Evolutionary conservation across 2,113 vertebrate species (phyloP).

Genomic region (Syngnathus scovelli): DNA sequence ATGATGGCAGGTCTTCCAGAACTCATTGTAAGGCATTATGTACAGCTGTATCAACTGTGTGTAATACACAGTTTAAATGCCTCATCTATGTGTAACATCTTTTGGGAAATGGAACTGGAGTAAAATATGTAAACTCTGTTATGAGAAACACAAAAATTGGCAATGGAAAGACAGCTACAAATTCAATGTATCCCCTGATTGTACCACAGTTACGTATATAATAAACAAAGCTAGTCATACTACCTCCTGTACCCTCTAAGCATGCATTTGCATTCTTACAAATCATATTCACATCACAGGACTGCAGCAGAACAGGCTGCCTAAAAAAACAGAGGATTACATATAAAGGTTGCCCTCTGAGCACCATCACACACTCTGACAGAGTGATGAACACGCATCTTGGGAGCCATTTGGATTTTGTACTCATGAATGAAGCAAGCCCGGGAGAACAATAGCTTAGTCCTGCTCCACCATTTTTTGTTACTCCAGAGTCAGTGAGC

Average conservation of each 20-base stretch:
- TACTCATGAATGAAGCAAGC: conserved; percentile 43
- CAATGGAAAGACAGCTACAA: not conserved
- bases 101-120: not conserved
- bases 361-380: not conserved
- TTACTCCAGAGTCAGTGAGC: conserved; percentile 28
- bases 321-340: conserved; percentile 15
- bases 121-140: not conserved
- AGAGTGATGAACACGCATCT: conserved; percentile 45
- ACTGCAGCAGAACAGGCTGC: conserved; percentile 5
- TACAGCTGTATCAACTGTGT: not conserved
- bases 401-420: conserved; percentile 50
- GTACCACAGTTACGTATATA: not conserved
- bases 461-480: conserved; percentile 40
- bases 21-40: not conserved
- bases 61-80: not conserved
- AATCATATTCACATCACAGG: conserved; percentile 1
- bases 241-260: not conserved
- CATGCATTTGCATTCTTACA: conserved; percentile 19
- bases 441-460: conserved; percentile 38
- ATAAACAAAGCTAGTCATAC: not conserved
- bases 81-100: too few species aligned
- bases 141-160: not conserved
- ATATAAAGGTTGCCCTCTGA: conserved; percentile 20
- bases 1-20: not conserved
- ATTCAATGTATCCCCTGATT: not conserved